Conservation (phyloP, 2,888 invertebrate species). For the Lasioglossum pauxillum region DNA sequence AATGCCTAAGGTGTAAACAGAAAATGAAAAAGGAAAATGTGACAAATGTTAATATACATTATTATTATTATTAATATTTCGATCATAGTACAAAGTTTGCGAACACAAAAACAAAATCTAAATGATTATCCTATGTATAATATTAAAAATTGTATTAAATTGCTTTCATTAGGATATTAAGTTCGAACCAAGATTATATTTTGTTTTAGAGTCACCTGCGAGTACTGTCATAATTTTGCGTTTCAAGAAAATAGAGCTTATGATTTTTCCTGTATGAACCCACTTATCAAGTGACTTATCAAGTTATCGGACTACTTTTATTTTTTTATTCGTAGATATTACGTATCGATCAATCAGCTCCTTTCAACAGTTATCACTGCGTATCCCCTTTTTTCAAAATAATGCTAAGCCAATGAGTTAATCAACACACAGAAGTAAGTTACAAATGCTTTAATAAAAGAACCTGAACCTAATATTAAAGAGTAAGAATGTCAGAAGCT, state of each 20-base stretch:
- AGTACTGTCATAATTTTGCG: conserved; percentile 29
- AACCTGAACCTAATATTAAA: conserved; percentile 82
- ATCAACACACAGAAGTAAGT: conserved; percentile 45
- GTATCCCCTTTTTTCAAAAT: conserved; percentile 13
- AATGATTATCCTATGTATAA: conserved; percentile 31
- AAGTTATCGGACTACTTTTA: conserved; percentile 7
- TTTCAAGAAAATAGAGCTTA: conserved; percentile 34
- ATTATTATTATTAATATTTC: conserved; percentile 53
- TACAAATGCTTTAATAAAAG: conserved; percentile 46
- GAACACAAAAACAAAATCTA: conserved; percentile 45
- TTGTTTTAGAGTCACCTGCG: conserved; percentile 26
- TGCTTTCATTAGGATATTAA: conserved; percentile 14
- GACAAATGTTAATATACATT: conserved; percentile 41
- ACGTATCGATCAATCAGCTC: conserved; percentile 19
- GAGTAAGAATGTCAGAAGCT: conserved; percentile 92
- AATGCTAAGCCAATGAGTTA: conserved; percentile 47
- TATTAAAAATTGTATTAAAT: conserved; percentile 34
- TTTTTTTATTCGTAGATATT: conserved; percentile 13
- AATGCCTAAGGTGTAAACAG: neutral
- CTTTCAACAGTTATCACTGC: conserved; percentile 17
- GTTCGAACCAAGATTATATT: conserved; percentile 34
- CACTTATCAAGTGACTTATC: conserved; percentile 47
- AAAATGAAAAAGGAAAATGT: neutral
- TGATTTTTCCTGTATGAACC: conserved; percentile 27
- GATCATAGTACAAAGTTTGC: conserved; percentile 52